Conservation (phyloP, 2,888 invertebrate species). For the Agrochola macilenta region DNA sequence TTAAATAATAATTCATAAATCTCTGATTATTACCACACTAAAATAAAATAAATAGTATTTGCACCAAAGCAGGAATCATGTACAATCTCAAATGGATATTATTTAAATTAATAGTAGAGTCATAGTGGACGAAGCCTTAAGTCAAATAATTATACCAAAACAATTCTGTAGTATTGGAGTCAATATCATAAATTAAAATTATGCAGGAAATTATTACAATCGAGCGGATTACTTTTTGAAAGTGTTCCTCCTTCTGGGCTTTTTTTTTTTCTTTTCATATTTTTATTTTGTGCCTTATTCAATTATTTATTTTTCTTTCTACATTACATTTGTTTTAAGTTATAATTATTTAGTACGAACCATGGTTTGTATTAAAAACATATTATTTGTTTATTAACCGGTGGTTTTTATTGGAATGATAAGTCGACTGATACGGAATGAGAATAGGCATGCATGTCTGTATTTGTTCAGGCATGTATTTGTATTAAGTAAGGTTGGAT, state of each 20-base stretch:
- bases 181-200: conserved; percentile 7
- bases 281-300: neutral
- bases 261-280: neutral
- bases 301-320: neutral
- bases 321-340: neutral
- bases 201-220: neutral
- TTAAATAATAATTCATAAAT: conserved; percentile 39
- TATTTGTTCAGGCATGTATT: neutral
- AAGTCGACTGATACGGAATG: conserved; percentile 47
- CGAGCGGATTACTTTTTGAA: neutral
- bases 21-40: conserved; percentile 31
- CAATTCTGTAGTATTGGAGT: conserved; percentile 2
- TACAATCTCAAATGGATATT: conserved; percentile 38
- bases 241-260: neutral
- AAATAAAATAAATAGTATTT: conserved; percentile 44
- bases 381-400: conserved; percentile 23
- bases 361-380: neutral
- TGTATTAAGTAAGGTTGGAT: neutral
- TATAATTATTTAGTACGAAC: conserved; percentile 2
- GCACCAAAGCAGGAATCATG: conserved; percentile 50
- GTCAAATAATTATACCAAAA: conserved; percentile 6
- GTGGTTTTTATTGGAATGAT: conserved; percentile 60
- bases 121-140: conserved; percentile 11
- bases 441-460: neutral
- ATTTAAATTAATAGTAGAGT: conserved; percentile 18